Evolutionary conservation across 2,113 vertebrate species (phyloP).

Genomic region (Bagarius yarrelli): DNA sequence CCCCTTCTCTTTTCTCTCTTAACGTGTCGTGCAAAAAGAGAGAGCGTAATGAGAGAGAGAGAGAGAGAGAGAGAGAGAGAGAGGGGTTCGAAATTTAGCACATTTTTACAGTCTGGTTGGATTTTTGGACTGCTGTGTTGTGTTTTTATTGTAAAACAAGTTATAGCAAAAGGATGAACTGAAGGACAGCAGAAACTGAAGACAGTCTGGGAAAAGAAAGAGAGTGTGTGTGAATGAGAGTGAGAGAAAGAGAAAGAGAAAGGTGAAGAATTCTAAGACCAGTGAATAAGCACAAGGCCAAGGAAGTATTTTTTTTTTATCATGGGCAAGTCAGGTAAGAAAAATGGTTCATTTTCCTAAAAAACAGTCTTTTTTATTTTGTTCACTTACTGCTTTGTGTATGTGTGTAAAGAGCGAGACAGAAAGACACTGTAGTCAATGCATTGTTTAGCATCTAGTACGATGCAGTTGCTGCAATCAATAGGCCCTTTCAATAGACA

Average conservation of each 20-base stretch:
- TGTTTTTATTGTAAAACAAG: not conserved
- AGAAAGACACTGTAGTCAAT: constrained; percentile 55
- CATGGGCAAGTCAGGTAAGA: constrained; percentile 78
- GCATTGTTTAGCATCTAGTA: constrained; percentile 60
- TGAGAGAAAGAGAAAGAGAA: constrained; percentile 23
- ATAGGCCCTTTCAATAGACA: constrained; percentile 60
- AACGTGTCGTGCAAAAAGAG: too few species aligned
- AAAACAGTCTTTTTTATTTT: not conserved
- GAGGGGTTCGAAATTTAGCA: not conserved
- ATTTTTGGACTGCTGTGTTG: not conserved
- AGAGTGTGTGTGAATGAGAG: not conserved
- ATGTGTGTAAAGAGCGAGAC: constrained; percentile 29
- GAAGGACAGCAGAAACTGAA: constrained; percentile 17
- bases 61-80: constrained; percentile 18
- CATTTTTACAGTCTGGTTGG: not conserved
- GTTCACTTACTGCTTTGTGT: constrained; percentile 4
- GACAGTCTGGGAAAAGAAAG: not conserved
- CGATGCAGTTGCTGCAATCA: constrained; percentile 46
- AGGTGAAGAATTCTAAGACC: constrained; percentile 19
- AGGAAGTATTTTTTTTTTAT: constrained; percentile 41
- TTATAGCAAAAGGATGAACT: not conserved
- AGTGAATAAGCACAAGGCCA: constrained; percentile 13
- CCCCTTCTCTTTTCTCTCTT: constrained; percentile 36
- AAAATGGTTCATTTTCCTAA: not conserved
- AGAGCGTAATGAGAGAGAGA: not conserved